Evolutionary conservation across 2,888 invertebrate species (phyloP).

Genomic region (Cartodere bifasciata): DNA sequence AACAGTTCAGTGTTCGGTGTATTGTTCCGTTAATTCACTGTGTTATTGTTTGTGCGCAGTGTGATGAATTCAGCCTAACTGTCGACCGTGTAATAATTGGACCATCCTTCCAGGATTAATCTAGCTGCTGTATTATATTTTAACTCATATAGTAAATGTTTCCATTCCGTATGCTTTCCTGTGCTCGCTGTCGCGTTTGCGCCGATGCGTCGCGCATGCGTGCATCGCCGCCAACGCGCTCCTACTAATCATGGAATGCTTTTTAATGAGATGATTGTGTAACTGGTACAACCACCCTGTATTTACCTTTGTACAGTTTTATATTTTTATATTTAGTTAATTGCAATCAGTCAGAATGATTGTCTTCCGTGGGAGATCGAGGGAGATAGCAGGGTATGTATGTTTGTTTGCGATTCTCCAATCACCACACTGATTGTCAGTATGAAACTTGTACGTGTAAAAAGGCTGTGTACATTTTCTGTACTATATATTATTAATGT

Average conservation of each 20-base stretch:
- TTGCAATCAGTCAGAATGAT: slow-evolving; percentile 37
- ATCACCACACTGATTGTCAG: slow-evolving; percentile 35
- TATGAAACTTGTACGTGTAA: slow-evolving; percentile 37
- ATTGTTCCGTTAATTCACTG: too few species aligned
- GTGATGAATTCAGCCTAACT: too few species aligned
- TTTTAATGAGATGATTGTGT: slow-evolving; percentile 37
- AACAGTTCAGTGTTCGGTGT: too few species aligned
- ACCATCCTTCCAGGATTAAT: too few species aligned
- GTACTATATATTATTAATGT: slow-evolving; percentile 13
- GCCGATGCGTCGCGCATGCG: too few species aligned
- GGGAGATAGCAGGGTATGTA: slow-evolving; percentile 37
- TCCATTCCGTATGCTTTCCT: slow-evolving; percentile 28
- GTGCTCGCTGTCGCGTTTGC: too few species aligned
- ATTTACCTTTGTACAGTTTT: slow-evolving; percentile 36
- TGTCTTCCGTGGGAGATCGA: slow-evolving; percentile 37
- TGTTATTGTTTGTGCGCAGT: too few species aligned
- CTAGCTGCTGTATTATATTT: not conserved
- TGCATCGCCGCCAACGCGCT: too few species aligned
- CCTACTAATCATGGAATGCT: slow-evolving; percentile 26
- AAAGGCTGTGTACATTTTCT: slow-evolving; percentile 36
- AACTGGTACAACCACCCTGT: slow-evolving; percentile 35
- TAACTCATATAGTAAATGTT: not conserved
- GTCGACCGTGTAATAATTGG: too few species aligned
- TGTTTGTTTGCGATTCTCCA: slow-evolving; percentile 37
- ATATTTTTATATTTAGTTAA: slow-evolving; percentile 38